Base-by-base conservation (phyloP, 2,113 vertebrate genomes). In the Pangasianodon hypophthalmus region DNA sequence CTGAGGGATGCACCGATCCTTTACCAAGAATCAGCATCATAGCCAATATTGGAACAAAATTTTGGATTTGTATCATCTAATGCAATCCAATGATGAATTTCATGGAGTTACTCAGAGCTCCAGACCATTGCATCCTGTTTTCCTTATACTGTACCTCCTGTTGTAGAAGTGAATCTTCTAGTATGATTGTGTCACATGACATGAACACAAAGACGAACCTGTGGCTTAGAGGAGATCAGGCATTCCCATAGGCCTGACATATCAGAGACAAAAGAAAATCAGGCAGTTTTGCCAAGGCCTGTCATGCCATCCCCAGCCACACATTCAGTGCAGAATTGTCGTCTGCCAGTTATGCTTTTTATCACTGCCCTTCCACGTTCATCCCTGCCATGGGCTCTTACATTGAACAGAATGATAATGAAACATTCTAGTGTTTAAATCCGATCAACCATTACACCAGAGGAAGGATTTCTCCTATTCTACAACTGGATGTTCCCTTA, bases 181-280 rank as follows among this genome's bases (percentile, higher is more conserved):
- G 19, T 44, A 52, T 14, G 58, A 13, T 48, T 64, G 67, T 46
- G 62, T 58, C 87, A 54, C 21, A 56, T 85, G 46, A 21, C n/a
- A 52, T 58, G 37, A 82, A 80, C 26, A 19, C 50, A 86, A 84
- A 90, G 86, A 85, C 84, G 69, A 62, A 87, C 58, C 81, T 44
- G 64, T 26, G 50, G 56, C 85, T 75, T 87, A 88, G 67, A 83
- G 52, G 54, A 75, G 79, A 91, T 44, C 58, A 19, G 21, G 64
- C 73, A 41, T 84, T 79, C 46, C 54, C 26, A 58, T 64, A 87
- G 4, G 54, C 24, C 67, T 26, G 60, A 89, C 64, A 71, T 87
- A 81, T 83, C 82, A 77, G 64, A 41, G n/a, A 71, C 86, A 88
- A 88, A 90, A 85, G 50, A 82, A 75, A 64, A 56, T 54, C 37